These are phyloP conservation scores for Alectura lathami DNA, from an alignment of 2,113 vertebrate species.

Conservation along the genomic window DNA sequence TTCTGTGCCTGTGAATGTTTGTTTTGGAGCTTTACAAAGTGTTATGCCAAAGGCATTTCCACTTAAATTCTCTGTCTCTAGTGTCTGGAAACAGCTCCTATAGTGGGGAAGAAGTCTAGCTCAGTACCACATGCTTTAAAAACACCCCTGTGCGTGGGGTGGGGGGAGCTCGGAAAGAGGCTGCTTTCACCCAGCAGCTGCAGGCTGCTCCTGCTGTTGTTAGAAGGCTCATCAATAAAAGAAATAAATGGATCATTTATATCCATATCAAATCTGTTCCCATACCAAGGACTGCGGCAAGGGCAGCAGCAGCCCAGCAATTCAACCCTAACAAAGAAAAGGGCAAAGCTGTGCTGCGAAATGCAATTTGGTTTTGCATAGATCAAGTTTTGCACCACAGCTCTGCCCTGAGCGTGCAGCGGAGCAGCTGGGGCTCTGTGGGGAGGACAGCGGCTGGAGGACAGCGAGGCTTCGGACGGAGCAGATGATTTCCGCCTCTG, in stretches of 20 bases:
- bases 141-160: not conserved
- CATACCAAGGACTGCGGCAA: not conserved
- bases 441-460: not conserved
- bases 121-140: not conserved
- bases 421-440: fast-evolving
- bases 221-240: not conserved
- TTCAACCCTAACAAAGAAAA: not conserved
- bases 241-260: constrained; percentile 31
- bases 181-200: not conserved
- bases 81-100: not conserved
- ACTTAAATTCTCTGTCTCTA: not conserved
- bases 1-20: not conserved
- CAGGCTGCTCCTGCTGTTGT: not conserved
- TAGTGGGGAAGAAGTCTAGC: not conserved
- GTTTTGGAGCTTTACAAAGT: not conserved
- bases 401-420: not conserved
- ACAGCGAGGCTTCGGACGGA: fast-evolving
- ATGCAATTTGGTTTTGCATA: not conserved
- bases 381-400: not conserved
- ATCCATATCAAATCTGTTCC: not conserved
- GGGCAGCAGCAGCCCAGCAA: not conserved
- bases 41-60: not conserved
- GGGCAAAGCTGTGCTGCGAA: not conserved
- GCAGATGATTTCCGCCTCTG: not conserved
- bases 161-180: not conserved